Evolutionary conservation across 2,797 vertebrate species (phyloP).

Genomic region (Anguilla pacifica): DNA sequence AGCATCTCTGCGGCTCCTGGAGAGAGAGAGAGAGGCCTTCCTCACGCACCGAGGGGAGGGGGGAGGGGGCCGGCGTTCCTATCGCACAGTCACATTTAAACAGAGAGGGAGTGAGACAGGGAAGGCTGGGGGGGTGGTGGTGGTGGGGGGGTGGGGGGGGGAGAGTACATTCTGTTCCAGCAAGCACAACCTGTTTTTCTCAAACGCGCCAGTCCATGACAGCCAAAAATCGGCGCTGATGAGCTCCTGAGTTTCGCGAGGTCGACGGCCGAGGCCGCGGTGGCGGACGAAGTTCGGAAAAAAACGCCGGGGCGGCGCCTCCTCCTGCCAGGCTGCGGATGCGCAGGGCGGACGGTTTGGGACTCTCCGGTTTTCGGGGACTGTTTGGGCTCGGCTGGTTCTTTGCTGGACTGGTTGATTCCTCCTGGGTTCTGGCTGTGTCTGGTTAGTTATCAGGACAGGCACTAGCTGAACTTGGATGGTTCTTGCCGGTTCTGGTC

Average conservation of each 20-base stretch:
- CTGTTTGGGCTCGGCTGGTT: background rate
- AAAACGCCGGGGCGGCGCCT: constrained; percentile 19
- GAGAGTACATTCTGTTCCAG: constrained; percentile 59
- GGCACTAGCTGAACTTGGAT: background rate
- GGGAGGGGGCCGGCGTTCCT: background rate
- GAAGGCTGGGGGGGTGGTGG: constrained; percentile 25
- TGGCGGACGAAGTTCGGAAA: constrained; percentile 40
- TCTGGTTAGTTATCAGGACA: background rate
- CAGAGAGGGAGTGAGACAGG: constrained; percentile 37
- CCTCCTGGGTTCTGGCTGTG: background rate
- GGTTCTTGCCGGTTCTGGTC: background rate
- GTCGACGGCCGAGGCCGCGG: constrained; percentile 28
- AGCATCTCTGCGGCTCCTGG: background rate
- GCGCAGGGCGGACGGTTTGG: background rate
- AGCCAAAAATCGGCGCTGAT: constrained; percentile 64
- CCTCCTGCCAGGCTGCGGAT: background rate
- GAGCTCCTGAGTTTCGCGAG: constrained; percentile 55
- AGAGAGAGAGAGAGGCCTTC: background rate
- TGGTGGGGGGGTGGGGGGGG: background rate
- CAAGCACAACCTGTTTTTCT: constrained; percentile 69
- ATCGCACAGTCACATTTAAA: constrained; percentile 6
- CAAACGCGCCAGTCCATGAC: constrained; percentile 57
- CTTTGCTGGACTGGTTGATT: constrained; percentile 30
- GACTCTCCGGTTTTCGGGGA: background rate
- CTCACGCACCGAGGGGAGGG: background rate